Evolutionary conservation across 2,888 invertebrate genomes (phyloP).

Genomic region (Drosophila gaucha): DNA sequence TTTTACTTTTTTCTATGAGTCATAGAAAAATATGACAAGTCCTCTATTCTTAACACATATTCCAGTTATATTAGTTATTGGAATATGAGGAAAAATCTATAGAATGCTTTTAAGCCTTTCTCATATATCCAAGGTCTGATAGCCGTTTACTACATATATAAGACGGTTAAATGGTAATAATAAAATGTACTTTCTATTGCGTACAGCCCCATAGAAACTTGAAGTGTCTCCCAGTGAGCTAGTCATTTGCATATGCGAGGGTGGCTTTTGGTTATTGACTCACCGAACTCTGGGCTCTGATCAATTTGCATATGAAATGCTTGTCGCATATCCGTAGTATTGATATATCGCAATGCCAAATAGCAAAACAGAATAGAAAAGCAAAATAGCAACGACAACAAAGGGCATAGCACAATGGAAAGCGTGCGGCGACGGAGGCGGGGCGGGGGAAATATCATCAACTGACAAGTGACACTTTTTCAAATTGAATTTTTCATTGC

Average conservation of each 20-base stretch:
- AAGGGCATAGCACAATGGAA: slow-evolving; percentile 50
- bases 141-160: neutral
- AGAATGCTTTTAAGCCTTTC: neutral
- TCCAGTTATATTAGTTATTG: neutral
- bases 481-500: slow-evolving; percentile 72
- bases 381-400: slow-evolving; percentile 51
- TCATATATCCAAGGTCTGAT: no score
- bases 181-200: slow-evolving; percentile 3
- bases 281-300: slow-evolving; percentile 40
- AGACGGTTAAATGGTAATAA: slow-evolving; percentile 6
- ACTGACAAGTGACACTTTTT: slow-evolving; percentile 77
- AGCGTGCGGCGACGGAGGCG: neutral
- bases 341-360: slow-evolving; percentile 60
- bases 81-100: no score
- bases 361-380: slow-evolving; percentile 41
- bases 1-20: neutral
- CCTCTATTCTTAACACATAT: neutral
- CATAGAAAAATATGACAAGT: neutral
- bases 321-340: slow-evolving; percentile 43
- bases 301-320: slow-evolving; percentile 72
- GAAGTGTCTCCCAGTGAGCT: slow-evolving; percentile 14
- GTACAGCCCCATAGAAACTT: neutral
- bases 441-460: slow-evolving; percentile 48
- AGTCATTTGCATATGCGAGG: slow-evolving; percentile 51
- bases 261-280: slow-evolving; percentile 48